Conservation (phyloP, 92 coral and sea anemone genomes). For the Virgularia gustaviana region DNA sequence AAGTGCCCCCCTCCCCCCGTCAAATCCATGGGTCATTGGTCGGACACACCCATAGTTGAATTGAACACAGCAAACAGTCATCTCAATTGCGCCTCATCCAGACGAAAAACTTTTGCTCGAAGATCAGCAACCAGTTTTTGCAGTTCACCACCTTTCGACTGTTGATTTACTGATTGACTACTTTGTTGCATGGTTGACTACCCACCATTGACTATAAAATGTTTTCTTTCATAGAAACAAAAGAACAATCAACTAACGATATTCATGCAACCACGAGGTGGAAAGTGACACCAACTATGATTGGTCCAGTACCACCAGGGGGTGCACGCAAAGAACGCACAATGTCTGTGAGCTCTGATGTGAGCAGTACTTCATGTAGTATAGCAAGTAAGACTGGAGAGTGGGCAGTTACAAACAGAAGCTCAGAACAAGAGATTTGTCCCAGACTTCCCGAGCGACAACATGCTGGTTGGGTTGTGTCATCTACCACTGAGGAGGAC, state of each 20-base stretch:
- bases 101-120: no score
- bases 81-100: no score
- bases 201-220: no score
- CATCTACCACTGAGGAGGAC: slow-evolving; percentile 36
- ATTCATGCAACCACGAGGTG: slow-evolving; percentile 79
- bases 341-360: slow-evolving; percentile 75
- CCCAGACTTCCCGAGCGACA: slow-evolving; percentile 96
- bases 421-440: slow-evolving; percentile 49
- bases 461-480: slow-evolving; percentile 95
- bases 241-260: slow-evolving; percentile 1
- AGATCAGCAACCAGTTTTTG: no score
- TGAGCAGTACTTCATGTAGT: slow-evolving; percentile 76
- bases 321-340: slow-evolving; percentile 27
- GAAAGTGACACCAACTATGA: slow-evolving; percentile 86
- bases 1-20: no score
- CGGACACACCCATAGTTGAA: no score
- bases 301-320: slow-evolving; percentile 12
- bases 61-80: no score
- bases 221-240: neutral
- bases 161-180: no score
- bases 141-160: no score
- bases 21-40: no score
- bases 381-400: slow-evolving; percentile 84
- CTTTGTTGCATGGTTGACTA: no score
- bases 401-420: slow-evolving; percentile 77